Conservation (phyloP, 2,888 invertebrate genomes). For the Rhodophaea formosa region DNA sequence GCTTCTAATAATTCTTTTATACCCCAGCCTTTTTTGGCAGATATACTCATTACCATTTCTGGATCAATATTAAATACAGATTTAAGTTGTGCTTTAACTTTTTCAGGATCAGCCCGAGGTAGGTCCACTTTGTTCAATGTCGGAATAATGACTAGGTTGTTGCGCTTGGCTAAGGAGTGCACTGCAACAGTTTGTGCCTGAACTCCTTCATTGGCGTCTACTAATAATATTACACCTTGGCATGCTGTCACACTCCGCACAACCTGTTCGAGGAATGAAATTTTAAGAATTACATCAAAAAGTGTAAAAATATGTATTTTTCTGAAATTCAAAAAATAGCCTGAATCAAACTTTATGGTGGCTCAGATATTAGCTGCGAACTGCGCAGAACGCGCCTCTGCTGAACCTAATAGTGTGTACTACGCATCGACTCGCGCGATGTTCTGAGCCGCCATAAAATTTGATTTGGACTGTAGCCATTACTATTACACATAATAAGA, state of each 20-base stretch:
- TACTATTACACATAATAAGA: no score
- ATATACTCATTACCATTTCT: conserved; percentile 88
- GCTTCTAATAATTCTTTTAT: conserved; percentile 88
- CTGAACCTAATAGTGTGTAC: no score
- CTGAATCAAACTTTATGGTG: no score
- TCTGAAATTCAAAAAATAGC: no score
- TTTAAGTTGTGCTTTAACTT: conserved; percentile 88
- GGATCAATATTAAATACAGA: conserved; percentile 90
- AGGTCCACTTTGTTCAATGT: conserved; percentile 98
- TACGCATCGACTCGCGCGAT: no score
- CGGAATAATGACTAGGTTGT: conserved; percentile 91
- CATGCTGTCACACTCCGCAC: conserved; percentile 94
- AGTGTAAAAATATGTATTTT: no score
- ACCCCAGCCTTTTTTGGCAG: conserved; percentile 95
- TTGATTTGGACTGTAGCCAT: no score
- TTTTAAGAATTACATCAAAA: no score
- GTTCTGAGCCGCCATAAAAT: no score
- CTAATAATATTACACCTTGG: conserved; percentile 95
- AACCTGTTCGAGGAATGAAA: conserved; percentile 67
- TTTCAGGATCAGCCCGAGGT: conserved; percentile 92
- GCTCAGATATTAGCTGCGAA: no score
- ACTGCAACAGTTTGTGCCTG: conserved; percentile 99
- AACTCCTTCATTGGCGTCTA: conserved; percentile 97
- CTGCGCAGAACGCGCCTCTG: no score
- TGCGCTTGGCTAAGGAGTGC: conserved; percentile 93